A percentile compares a stretch with the other conserved stretches of the same genome.
phyloP scores from a whole-genome alignment of 2,113 vertebrate genomes.

The Lampris incognitus region DNA sequence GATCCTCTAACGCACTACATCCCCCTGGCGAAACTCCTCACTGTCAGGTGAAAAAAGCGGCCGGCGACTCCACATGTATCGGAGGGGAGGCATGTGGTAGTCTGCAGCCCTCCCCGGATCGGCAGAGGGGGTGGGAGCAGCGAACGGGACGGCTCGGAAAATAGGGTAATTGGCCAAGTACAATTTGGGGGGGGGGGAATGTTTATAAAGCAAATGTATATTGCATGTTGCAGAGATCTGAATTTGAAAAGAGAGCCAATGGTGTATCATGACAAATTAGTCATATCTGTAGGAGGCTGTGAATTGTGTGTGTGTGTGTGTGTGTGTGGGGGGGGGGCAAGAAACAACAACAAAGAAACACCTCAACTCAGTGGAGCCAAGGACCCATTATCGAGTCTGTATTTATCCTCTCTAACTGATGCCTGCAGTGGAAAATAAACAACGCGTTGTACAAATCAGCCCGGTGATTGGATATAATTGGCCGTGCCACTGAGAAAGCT shows the following conservation, averaged over 20 bases:
- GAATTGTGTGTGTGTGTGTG: not conserved
- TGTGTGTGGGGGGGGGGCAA: no score
- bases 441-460: not conserved
- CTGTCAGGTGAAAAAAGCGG: no score
- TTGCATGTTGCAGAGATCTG: not conserved
- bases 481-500: not conserved
- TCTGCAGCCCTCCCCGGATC: no score
- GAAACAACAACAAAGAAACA: not conserved
- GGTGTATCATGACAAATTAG: not conserved
- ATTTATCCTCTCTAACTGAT: constrained; percentile 21
- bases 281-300: constrained; percentile 10
- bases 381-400: constrained; percentile 2
- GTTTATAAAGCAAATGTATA: not conserved
- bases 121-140: no score
- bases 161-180: no score
- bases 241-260: not conserved
- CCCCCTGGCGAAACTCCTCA: no score
- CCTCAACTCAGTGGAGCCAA: constrained; percentile 7
- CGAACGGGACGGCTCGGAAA: no score
- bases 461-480: constrained; percentile 33
- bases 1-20: not conserved
- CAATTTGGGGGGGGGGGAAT: no score
- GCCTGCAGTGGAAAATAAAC: constrained; percentile 20
- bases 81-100: no score
- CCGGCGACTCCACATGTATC: no score